Conservation (phyloP, 2,888 invertebrate genomes). For the Oxycera nigricornis region DNA sequence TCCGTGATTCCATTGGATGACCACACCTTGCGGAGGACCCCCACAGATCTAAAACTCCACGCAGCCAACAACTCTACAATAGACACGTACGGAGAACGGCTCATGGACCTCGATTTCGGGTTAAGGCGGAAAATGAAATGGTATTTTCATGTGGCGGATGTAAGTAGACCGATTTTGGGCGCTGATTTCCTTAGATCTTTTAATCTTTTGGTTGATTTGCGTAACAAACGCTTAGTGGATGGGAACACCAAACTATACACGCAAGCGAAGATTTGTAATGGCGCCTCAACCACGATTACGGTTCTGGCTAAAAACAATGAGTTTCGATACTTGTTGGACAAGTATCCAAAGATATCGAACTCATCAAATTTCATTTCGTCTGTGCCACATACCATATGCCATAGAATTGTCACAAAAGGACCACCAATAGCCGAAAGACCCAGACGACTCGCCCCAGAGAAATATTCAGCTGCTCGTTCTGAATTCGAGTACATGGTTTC, state of each 20-base stretch:
- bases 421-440: not conserved
- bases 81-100: constrained; percentile 35
- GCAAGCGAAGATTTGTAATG: not conserved
- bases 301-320: not conserved
- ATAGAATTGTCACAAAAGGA: not conserved
- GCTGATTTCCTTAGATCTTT: not conserved
- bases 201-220: not conserved
- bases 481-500: not conserved
- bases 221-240: not conserved
- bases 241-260: not conserved
- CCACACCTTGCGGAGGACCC: not conserved
- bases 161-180: not conserved
- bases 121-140: constrained; percentile 33
- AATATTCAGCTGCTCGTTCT: not conserved
- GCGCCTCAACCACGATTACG: not conserved
- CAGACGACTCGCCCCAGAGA: not conserved
- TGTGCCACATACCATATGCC: not conserved
- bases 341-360: not conserved
- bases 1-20: not conserved
- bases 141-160: constrained; percentile 24
- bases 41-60: not conserved
- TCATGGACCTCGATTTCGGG: constrained; percentile 30
- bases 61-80: constrained; percentile 42
- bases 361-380: not conserved
- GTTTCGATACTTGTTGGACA: not conserved